A percentile compares a stretch with the other conserved stretches of the same genome.
These are phyloP conservation scores for Philopedon plagiatum DNA, from an alignment of 2,888 invertebrate genomes.

Conservation along the genomic window DNA sequence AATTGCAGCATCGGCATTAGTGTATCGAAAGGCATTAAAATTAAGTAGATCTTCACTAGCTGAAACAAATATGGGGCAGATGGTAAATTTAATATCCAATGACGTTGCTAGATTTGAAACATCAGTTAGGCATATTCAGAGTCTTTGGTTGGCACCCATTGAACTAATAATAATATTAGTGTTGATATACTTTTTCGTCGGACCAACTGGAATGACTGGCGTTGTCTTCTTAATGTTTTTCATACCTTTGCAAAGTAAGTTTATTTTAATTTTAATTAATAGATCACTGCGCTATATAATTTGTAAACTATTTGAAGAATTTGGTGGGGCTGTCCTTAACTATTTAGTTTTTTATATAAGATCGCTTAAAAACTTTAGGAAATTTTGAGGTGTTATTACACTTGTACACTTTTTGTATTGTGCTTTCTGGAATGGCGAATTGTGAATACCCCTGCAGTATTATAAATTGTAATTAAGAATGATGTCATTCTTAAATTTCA, in stretches of 20 bases:
- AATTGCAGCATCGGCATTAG: conserved; percentile 84
- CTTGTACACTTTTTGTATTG: too few species aligned
- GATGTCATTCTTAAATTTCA: too few species aligned
- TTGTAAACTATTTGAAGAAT: too few species aligned
- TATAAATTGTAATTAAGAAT: too few species aligned
- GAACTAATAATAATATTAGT: conserved; percentile 73
- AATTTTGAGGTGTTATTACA: too few species aligned
- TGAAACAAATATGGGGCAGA: conserved; percentile 56
- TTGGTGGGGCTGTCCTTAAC: too few species aligned
- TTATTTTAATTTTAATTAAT: background rate
- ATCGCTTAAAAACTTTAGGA: too few species aligned
- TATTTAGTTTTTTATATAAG: too few species aligned
- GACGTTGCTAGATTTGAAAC: conserved; percentile 85
- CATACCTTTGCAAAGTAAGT: conserved; percentile 64
- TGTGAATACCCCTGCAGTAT: too few species aligned
- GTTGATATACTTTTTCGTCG: conserved; percentile 69
- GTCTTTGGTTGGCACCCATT: conserved; percentile 81
- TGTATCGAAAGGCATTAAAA: conserved; percentile 74
- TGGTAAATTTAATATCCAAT: conserved; percentile 56
- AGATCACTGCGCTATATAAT: too few species aligned
- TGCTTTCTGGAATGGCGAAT: too few species aligned
- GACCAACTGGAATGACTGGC: conserved; percentile 65
- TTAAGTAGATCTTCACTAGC: conserved; percentile 53
- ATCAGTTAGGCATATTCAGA: conserved; percentile 84
- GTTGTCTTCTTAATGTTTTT: conserved; percentile 64